Base-by-base conservation (phyloP, 2,113 vertebrate species). In the Aspiorhynchus laticeps region DNA sequence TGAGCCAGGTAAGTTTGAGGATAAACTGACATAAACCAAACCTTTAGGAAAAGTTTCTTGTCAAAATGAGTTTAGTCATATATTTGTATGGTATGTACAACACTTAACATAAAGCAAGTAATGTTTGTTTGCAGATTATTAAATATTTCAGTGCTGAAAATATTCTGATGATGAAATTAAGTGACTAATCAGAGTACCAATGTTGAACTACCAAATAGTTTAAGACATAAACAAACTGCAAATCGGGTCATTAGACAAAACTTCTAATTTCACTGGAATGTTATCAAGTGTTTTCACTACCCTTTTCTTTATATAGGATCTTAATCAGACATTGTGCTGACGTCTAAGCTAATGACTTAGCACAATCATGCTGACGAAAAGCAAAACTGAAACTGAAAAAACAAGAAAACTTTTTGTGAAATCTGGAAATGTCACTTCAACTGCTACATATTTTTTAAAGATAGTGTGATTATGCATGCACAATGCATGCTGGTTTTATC, bases 221-320 rank as follows among this genome's bases (percentile, higher is more conserved):
- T 17, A 8, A 28, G 6, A 21, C n/a, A 53, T 53, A 10, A 31
- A 76, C 38, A 75, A 75, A 76, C 5, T 2, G 0, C 75, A 53
- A 78, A 53, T 53, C 26, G 53, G 12, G 2, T 17, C 46, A 21
- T 53, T 15, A 31, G 28, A 53, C 26, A 78, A 31, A 51, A 28
- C 12, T 5, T 80, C 14, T 80, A 3, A 17, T 63, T 80, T 80
- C 12, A 63, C 19, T 43, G 79, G 36, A 63, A 81, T 3, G 41
- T 24, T 11, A 28, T 81, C 24, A 65, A 65, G 14, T 28, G 26
- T 65, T 82, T 83, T 67, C 63, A 48, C 80, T 69, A 14, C 61
- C 41, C 11, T 11, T 67, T 83, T 81, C 80, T 81, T 43, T 65
- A 82, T 24, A 31, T 65, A 67, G 80, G 0, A 17, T 59, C 5